Percentiles rank a stretch among this genome's conserved stretches.
Evolutionary conservation across 2,113 vertebrate genomes (phyloP).

Genomic region (Pedionomus torquatus): DNA sequence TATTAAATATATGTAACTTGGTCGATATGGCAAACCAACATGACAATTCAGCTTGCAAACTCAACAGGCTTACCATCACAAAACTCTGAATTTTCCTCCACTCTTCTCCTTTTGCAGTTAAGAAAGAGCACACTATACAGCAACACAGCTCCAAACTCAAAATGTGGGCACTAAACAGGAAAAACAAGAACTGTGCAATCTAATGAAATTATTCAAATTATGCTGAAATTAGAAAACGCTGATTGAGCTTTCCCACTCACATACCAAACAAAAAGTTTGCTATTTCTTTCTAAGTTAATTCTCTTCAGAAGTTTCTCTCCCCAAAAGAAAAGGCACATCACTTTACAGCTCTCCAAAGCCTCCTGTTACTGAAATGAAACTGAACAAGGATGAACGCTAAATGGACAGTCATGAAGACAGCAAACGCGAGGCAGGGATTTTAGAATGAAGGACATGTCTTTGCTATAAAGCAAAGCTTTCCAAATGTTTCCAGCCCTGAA

Average conservation of each 20-base stretch:
- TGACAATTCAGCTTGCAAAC: background rate
- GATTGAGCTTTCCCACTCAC: background rate
- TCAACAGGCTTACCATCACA: fast-evolving
- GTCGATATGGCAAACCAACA: background rate
- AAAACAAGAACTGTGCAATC: background rate
- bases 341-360: background rate
- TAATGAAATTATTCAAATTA: background rate
- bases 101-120: background rate
- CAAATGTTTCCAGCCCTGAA: background rate
- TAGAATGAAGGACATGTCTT: background rate
- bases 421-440: background rate
- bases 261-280: background rate
- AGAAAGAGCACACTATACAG: background rate
- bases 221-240: background rate
- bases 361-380: background rate
- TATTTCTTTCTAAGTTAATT: background rate
- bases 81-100: background rate
- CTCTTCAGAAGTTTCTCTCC: background rate
- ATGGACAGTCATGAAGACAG: background rate
- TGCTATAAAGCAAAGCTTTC: background rate
- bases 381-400: background rate
- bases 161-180: background rate
- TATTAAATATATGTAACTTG: background rate
- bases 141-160: background rate
- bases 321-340: background rate